phyloP scores from a whole-genome alignment of 2,888 invertebrate species.

The Salpingus planirostris region DNA sequence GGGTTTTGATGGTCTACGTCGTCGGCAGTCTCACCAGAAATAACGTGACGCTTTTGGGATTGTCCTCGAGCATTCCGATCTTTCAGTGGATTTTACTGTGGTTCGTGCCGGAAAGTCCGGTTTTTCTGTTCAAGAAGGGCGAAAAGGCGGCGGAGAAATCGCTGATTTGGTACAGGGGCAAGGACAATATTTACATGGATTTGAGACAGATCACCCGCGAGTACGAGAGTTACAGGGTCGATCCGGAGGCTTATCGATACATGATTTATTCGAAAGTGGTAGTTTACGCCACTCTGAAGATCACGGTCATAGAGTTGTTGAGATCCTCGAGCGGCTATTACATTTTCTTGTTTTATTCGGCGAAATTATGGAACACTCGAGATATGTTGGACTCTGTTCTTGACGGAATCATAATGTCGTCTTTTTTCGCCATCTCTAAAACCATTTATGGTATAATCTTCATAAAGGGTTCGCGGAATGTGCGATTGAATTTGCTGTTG shows the following conservation, averaged over 20 bases:
- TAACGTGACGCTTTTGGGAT: no score
- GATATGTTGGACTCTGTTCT: no score
- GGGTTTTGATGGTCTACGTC: no score
- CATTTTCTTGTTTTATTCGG: constrained; percentile 23
- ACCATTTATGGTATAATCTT: no score
- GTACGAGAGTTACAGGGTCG: constrained; percentile 18
- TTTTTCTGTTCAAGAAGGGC: constrained; percentile 21
- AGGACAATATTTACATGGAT: constrained; percentile 19
- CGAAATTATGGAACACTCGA: constrained; percentile 7
- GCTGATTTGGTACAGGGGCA: constrained; percentile 24
- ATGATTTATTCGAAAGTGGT: constrained; percentile 27
- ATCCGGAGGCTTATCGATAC: constrained; percentile 18
- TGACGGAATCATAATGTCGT: no score
- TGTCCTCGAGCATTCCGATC: constrained; percentile 11
- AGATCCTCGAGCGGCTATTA: constrained; percentile 26
- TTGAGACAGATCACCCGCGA: constrained; percentile 24
- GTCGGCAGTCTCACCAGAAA: no score
- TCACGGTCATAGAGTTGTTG: constrained; percentile 19
- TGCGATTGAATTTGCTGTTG: no score
- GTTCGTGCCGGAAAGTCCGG: constrained; percentile 27
- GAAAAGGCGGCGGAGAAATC: constrained; percentile 18
- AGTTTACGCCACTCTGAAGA: constrained; percentile 22
- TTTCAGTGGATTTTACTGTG: constrained; percentile 16
- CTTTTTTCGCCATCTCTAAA: no score
- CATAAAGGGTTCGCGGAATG: no score